Percentiles rank a stretch among this genome's conserved stretches.
These are phyloP conservation scores for Nowickia ferox DNA, from an alignment of 2,888 invertebrate species.

Conservation along the genomic window DNA sequence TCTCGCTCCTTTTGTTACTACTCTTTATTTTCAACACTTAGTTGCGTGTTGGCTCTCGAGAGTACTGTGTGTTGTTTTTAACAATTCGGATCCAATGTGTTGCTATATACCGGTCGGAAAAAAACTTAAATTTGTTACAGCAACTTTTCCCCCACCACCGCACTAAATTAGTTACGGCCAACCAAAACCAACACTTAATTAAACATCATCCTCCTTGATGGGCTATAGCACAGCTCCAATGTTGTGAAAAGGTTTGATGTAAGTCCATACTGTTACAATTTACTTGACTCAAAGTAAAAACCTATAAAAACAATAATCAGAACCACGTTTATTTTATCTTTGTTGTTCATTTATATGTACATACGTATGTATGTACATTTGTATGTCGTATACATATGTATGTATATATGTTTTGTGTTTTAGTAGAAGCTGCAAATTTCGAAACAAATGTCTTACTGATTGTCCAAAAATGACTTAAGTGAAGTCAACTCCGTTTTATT, in stretches of 20 bases:
- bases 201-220: slow-evolving; percentile 42
- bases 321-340: slow-evolving; percentile 65
- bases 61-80: slow-evolving; percentile 64
- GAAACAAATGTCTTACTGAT: slow-evolving; percentile 10
- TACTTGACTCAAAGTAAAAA: slow-evolving; percentile 40
- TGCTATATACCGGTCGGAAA: slow-evolving; percentile 73
- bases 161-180: slow-evolving; percentile 34
- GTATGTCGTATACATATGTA: not conserved
- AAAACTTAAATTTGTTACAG: slow-evolving; percentile 70
- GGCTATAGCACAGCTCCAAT: slow-evolving; percentile 23
- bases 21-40: slow-evolving; percentile 67
- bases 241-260: slow-evolving; percentile 16
- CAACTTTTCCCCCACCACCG: slow-evolving; percentile 44
- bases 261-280: slow-evolving; percentile 52
- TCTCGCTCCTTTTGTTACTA: slow-evolving; percentile 28
- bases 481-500: slow-evolving; percentile 1
- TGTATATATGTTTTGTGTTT: slow-evolving; percentile 27
- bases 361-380: not conserved
- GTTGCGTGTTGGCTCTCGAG: slow-evolving; percentile 71
- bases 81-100: slow-evolving; percentile 60
- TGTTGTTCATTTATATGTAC: slow-evolving; percentile 36
- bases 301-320: slow-evolving; percentile 43
- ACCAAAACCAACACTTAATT: slow-evolving; percentile 13
- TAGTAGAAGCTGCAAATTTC: slow-evolving; percentile 58
- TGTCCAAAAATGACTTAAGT: slow-evolving; percentile 13